phyloP scores from a whole-genome alignment of 1,140 invertebrate genomes.

The Drosophila parabipectinata region DNA sequence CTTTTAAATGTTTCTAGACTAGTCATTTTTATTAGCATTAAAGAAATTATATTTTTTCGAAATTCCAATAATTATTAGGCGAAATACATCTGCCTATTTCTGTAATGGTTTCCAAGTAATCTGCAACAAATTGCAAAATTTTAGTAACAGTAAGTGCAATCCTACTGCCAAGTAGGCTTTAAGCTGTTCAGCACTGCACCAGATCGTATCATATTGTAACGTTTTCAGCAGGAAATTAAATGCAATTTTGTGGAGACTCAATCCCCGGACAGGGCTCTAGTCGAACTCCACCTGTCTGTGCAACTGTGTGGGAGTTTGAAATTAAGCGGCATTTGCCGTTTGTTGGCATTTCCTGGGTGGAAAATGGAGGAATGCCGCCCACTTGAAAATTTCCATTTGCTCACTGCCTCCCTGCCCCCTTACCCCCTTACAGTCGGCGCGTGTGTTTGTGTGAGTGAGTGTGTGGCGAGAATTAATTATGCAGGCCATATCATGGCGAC shows the following conservation, averaged over 20 bases:
- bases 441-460: conserved; percentile 16
- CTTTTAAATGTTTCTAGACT: no score
- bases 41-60: no score
- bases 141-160: no score
- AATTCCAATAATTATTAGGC: no score
- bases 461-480: conserved; percentile 70
- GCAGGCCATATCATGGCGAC: conserved; percentile 78
- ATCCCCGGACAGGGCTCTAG: conserved; percentile 38
- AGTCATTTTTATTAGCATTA: no score
- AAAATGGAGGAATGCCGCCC: conserved; percentile 31
- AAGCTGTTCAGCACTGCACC: conserved; percentile 3
- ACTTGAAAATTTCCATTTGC: conserved; percentile 39
- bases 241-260: conserved; percentile 62
- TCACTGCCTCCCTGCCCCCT: not conserved
- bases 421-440: not conserved
- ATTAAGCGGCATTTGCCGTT: conserved; percentile 71
- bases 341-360: conserved; percentile 62
- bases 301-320: conserved; percentile 45
- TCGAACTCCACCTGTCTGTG: conserved; percentile 54
- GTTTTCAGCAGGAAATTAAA: conserved; percentile 75
- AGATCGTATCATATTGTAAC: conserved; percentile 18
- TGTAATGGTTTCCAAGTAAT: no score
- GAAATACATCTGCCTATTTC: no score
- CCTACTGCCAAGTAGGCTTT: not conserved
- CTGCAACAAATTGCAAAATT: no score